These are phyloP conservation scores for Sialia sialis DNA, from an alignment of 2,113 vertebrate genomes.

Conservation along the genomic window DNA sequence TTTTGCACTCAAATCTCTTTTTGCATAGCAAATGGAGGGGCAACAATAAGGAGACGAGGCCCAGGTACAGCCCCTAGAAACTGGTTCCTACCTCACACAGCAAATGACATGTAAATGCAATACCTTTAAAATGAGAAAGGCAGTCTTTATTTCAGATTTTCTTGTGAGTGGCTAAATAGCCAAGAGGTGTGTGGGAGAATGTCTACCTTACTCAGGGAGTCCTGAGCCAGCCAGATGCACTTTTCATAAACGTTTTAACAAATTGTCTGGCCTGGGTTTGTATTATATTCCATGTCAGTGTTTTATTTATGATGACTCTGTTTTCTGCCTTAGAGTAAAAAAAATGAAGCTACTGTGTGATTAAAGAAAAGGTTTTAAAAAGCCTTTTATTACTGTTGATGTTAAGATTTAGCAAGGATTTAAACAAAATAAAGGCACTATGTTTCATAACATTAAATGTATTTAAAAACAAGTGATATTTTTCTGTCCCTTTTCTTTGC, in stretches of 20 bases:
- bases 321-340: conserved; percentile 28
- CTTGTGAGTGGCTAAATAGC: neutral
- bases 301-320: conserved; percentile 59
- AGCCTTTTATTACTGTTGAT: neutral
- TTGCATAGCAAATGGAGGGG: neutral
- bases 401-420: conserved; percentile 9
- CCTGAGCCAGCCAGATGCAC: conserved; percentile 56
- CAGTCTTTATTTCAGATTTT: conserved; percentile 41
- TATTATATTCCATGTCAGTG: conserved; percentile 38
- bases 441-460: conserved; percentile 57
- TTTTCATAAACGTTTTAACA: conserved; percentile 23
- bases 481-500: neutral
- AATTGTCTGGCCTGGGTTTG: conserved; percentile 54
- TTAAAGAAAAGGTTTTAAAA: neutral
- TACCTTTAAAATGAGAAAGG: conserved; percentile 6
- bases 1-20: conserved; percentile 4
- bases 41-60: neutral
- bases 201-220: conserved; percentile 57
- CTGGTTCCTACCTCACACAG: conserved; percentile 53
- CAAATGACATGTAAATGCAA: neutral
- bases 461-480: neutral
- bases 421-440: neutral
- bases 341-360: neutral
- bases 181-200: neutral
- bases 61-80: neutral